phyloP scores from a whole-genome alignment of 2,113 vertebrate species.

The Neolamprologus brichardi region DNA sequence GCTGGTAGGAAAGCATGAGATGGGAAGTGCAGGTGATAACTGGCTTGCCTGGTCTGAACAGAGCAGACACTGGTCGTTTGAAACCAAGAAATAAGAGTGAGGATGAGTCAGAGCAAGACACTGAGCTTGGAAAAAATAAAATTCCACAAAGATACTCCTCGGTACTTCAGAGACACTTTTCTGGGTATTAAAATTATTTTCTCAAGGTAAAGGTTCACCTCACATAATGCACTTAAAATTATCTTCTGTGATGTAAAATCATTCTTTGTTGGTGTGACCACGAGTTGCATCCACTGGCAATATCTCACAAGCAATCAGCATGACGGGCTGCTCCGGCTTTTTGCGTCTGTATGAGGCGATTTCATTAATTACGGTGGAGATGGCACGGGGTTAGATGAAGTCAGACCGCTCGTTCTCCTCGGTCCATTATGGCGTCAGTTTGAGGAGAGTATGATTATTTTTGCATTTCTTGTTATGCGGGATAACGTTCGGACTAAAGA shows the following conservation, averaged over 20 bases:
- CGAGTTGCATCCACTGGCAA: not conserved
- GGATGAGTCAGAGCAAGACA: rapidly evolving
- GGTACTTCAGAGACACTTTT: not conserved
- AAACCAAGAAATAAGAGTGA: not conserved
- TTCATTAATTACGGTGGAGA: not conserved
- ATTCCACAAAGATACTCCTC: not conserved
- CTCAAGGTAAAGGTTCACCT: not conserved
- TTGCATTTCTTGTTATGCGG: not conserved
- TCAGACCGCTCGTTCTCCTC: not conserved
- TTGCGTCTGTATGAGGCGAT: not conserved
- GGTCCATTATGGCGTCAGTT: not conserved
- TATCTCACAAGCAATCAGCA: constrained; percentile 41
- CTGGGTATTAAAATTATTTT: not conserved
- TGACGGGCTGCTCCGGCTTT: not conserved
- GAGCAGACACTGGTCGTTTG: rapidly evolving
- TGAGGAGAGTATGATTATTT: not conserved
- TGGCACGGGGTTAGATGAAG: not conserved
- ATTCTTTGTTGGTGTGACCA: constrained; percentile 50
- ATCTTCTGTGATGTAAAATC: constrained; percentile 32
- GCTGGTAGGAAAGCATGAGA: not conserved
- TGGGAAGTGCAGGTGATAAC: not conserved
- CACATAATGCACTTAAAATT: not conserved
- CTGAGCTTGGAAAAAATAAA: not conserved
- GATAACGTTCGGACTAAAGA: not conserved
- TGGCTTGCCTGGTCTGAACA: not conserved